A percentile compares a stretch with the other conserved stretches of the same genome.
Evolutionary conservation across 1,140 invertebrate genomes (phyloP).

Genomic region (Spodoptera frugiperda): DNA sequence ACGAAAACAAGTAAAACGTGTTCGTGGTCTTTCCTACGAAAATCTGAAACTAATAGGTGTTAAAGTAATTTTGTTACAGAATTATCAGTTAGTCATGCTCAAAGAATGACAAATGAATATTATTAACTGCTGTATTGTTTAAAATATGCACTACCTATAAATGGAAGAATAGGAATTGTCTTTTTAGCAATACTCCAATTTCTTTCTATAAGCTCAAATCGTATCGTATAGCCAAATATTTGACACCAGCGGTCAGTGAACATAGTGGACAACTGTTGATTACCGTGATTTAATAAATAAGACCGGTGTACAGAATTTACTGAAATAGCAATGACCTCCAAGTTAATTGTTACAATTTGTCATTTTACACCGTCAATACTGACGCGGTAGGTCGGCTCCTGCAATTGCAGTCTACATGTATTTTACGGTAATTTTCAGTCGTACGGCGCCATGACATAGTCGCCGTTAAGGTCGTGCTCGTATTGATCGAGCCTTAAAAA

Average conservation of each 20-base stretch:
- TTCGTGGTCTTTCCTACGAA: not conserved
- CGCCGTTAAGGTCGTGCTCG: conserved; percentile 8
- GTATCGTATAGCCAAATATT: too few species aligned
- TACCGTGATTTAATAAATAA: conserved; percentile 16
- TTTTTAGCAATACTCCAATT: too few species aligned
- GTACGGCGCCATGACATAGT: not conserved
- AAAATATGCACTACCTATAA: too few species aligned
- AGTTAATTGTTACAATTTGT: conserved; percentile 33
- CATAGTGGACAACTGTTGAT: too few species aligned
- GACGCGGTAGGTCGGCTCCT: not conserved
- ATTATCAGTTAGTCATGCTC: too few species aligned
- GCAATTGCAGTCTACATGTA: not conserved
- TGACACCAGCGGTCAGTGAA: too few species aligned
- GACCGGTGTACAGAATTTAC: not conserved
- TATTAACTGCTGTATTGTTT: too few species aligned
- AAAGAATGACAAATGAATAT: too few species aligned
- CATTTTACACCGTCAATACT: conserved; percentile 1
- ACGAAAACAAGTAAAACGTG: not conserved
- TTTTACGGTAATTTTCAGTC: not conserved
- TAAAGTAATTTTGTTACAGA: too few species aligned
- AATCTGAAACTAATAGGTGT: not conserved
- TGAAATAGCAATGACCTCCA: conserved; percentile 20
- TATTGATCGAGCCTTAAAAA: conserved; percentile 24
- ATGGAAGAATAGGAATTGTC: too few species aligned
- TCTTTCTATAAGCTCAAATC: too few species aligned